Conservation (phyloP, 1,140 invertebrate genomes). For the Pogonomyrmex barbatus region DNA sequence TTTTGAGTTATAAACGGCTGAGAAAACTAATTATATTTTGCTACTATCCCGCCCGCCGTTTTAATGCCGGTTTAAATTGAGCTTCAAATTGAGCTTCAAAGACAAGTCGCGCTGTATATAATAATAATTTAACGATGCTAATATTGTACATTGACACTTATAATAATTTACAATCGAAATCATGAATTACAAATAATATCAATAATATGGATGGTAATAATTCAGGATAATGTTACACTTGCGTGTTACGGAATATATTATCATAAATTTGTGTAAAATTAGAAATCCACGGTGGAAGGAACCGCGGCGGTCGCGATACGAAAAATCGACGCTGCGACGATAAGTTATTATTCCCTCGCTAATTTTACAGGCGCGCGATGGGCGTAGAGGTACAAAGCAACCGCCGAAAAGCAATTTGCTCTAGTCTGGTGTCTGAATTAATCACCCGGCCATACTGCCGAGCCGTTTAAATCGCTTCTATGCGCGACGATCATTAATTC, state of each 20-base stretch:
- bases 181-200: neutral
- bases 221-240: neutral
- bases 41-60: neutral
- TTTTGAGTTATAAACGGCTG: neutral
- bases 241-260: neutral
- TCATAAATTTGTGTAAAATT: neutral
- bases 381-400: neutral
- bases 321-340: neutral
- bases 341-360: neutral
- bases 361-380: slow-evolving; percentile 16
- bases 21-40: slow-evolving; percentile 19
- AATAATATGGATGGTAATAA: neutral
- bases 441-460: slow-evolving; percentile 28
- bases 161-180: slow-evolving; percentile 9
- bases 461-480: slow-evolving; percentile 38
- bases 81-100: neutral
- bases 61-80: neutral
- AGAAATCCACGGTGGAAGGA: neutral
- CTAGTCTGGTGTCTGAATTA: slow-evolving; percentile 34
- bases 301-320: neutral
- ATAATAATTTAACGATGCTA: slow-evolving; percentile 4
- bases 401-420: slow-evolving; percentile 37
- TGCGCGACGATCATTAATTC: slow-evolving; percentile 60
- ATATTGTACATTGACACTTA: neutral
- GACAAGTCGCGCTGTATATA: slow-evolving; percentile 2